A percentile compares a stretch with the other conserved stretches of the same genome.
Evolutionary conservation across 2,113 vertebrate species (phyloP).

Genomic region (Ctenodactylus gundi): DNA sequence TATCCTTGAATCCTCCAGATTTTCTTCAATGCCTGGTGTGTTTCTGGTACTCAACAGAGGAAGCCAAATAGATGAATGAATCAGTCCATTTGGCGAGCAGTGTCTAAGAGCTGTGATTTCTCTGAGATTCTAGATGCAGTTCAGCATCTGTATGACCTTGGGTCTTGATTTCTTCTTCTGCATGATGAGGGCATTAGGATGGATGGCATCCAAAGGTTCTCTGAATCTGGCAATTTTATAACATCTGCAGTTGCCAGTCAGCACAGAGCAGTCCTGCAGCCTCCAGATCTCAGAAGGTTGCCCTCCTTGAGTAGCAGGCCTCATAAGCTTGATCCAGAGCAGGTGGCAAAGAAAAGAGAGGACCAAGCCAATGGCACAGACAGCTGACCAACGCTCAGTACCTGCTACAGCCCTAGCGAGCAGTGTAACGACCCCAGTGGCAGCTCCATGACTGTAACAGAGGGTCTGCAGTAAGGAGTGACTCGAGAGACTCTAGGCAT

Average conservation of each 20-base stretch:
- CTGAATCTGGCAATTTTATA: not conserved
- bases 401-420: not conserved
- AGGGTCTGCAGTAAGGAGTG: not conserved
- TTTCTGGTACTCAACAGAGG: not conserved
- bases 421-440: not conserved
- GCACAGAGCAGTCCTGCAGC: not conserved
- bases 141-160: not conserved
- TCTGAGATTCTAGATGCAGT: not conserved
- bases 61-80: not conserved
- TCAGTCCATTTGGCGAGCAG: not conserved
- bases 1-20: not conserved
- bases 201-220: not conserved
- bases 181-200: not conserved
- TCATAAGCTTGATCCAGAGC: not conserved
- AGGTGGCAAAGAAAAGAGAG: not conserved
- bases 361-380: not conserved
- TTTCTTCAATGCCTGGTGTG: not conserved
- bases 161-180: not conserved
- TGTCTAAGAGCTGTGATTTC: not conserved
- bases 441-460: not conserved
- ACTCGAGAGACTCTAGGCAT: not conserved
- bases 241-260: not conserved
- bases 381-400: not conserved
- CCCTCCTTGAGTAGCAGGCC: not conserved
- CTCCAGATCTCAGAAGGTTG: not conserved